phyloP scores from a whole-genome alignment of 2,888 invertebrate species.

The Mamestra brassicae region DNA sequence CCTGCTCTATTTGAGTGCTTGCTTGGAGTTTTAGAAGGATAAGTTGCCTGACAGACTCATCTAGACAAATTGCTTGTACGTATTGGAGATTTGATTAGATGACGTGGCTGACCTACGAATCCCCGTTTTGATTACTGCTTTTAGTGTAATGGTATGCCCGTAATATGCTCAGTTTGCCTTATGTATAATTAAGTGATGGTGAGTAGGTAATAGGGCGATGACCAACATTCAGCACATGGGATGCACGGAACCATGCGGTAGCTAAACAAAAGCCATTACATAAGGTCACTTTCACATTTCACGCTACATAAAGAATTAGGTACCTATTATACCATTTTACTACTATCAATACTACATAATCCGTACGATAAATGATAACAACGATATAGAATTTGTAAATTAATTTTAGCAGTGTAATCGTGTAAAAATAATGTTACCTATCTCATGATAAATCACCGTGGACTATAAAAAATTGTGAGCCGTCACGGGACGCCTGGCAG shows the following conservation, averaged over 20 bases:
- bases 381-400: conserved; percentile 3
- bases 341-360: conserved; percentile 33
- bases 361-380: conserved; percentile 11
- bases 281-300: conserved; percentile 10
- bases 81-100: no score
- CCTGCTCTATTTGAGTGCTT: background rate
- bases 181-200: background rate
- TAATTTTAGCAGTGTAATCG: background rate
- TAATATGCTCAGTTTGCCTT: no score
- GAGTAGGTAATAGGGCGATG: background rate
- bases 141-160: no score
- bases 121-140: background rate
- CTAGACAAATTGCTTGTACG: background rate
- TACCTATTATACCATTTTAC: background rate
- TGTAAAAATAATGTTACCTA: conserved; percentile 1
- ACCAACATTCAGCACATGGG: background rate
- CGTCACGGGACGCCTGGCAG: no score
- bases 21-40: no score
- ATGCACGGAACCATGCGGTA: background rate
- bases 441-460: conserved; percentile 15
- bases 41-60: background rate
- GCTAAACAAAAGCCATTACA: background rate
- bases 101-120: no score
- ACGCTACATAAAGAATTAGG: conserved; percentile 4
- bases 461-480: background rate